Evolutionary conservation across 1,140 invertebrate species (phyloP).

Genomic region (Pseudomyrmex flavicornis): DNA sequence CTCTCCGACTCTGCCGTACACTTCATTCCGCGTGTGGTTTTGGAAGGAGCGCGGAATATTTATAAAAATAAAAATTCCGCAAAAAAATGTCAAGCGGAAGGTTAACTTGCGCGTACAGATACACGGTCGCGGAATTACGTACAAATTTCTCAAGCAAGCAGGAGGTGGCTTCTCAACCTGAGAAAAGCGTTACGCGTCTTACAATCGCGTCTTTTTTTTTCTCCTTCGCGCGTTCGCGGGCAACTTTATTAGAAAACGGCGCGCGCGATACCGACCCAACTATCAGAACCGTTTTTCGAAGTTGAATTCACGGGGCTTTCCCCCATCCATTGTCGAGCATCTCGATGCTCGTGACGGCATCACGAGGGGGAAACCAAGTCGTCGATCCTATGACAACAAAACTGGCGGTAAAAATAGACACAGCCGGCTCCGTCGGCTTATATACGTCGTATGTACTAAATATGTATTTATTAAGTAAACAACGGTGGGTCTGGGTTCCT

Average conservation of each 20-base stretch:
- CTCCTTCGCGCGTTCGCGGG: conserved; percentile 5
- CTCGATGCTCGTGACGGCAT: conserved; percentile 37
- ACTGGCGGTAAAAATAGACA: conserved; percentile 80
- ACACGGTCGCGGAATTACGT: conserved; percentile 26
- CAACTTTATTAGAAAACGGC: conserved; percentile 53
- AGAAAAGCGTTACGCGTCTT: background rate
- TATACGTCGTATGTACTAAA: conserved; percentile 80
- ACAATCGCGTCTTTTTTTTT: conserved; percentile 1
- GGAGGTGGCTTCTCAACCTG: conserved; percentile 19
- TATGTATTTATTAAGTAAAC: conserved; percentile 85
- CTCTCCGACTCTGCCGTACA: conserved; percentile 33
- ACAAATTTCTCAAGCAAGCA: conserved; percentile 47
- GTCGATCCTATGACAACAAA: conserved; percentile 84
- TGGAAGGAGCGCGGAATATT: conserved; percentile 43
- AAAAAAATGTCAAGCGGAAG: conserved; percentile 34
- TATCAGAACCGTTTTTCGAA: conserved; percentile 51
- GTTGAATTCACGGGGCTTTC: conserved; percentile 53
- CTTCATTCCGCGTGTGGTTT: conserved; percentile 19
- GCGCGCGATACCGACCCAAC: background rate
- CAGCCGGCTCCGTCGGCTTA: conserved; percentile 79
- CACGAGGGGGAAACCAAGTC: conserved; percentile 73
- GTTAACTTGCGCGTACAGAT: conserved; percentile 45
- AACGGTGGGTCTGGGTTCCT: conserved; percentile 75
- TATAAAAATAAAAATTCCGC: conserved; percentile 48
- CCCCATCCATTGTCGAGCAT: conserved; percentile 62